These are phyloP conservation scores for Hypotaenidia philippensis DNA, from an alignment of 2,797 vertebrate species.

Conservation along the genomic window DNA sequence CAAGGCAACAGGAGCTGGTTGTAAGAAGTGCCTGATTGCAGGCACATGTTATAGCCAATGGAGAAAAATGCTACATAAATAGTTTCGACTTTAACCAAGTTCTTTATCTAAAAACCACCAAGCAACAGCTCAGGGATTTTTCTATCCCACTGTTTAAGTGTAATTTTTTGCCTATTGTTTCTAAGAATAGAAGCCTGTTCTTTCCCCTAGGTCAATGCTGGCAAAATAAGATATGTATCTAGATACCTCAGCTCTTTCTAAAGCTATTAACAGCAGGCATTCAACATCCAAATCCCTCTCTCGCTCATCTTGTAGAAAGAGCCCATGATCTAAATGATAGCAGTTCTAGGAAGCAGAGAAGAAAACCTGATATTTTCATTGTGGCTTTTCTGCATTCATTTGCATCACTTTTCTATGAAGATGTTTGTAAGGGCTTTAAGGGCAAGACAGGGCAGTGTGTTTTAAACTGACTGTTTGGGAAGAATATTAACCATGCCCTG, in stretches of 20 bases:
- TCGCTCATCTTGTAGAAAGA: neutral
- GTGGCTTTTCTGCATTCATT: neutral
- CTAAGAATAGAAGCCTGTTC: neutral
- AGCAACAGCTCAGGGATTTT: neutral
- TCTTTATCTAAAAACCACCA: neutral
- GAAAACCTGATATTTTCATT: neutral
- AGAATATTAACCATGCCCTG: neutral
- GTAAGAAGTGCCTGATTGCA: neutral
- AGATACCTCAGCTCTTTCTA: neutral
- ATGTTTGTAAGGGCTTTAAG: neutral
- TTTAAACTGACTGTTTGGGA: neutral
- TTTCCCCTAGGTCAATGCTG: neutral
- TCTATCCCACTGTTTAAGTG: neutral
- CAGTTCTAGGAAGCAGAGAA: neutral
- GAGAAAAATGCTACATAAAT: neutral
- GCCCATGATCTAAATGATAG: neutral
- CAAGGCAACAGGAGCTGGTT: neutral
- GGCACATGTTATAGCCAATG: neutral
- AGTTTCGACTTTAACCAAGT: neutral
- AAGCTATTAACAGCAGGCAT: neutral
- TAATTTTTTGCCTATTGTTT: neutral
- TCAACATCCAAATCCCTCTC: neutral
- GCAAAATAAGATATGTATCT: neutral
- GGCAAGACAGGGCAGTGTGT: neutral
- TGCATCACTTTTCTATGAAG: neutral